A percentile compares a stretch with the other conserved stretches of the same genome.
Evolutionary conservation across 2,113 vertebrate genomes (phyloP).

Genomic region (Stegostoma tigrinum): DNA sequence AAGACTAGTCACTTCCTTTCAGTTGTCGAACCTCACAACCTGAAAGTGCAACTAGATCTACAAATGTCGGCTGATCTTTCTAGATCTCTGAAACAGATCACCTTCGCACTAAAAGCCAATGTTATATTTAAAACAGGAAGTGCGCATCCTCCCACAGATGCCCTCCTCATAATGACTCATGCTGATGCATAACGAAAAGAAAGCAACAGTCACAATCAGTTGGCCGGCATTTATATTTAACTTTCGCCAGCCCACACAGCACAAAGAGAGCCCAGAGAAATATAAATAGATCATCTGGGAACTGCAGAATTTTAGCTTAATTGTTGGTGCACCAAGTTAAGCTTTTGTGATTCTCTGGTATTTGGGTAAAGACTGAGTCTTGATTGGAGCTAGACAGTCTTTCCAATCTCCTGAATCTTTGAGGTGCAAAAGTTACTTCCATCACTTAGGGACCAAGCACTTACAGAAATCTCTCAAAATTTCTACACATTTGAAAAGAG

Average conservation of each 20-base stretch:
- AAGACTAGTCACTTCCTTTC: background rate
- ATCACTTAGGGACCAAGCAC: background rate
- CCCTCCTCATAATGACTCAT: background rate
- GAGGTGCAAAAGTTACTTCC: background rate
- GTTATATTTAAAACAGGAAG: background rate
- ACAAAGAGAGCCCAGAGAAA: background rate
- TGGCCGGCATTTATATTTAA: background rate
- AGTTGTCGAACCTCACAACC: background rate
- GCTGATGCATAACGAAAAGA: conserved; percentile 23
- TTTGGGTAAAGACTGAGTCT: background rate
- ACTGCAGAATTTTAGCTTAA: background rate
- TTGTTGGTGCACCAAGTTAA: background rate
- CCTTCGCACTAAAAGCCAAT: background rate
- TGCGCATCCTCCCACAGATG: background rate
- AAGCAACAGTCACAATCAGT: conserved; percentile 5
- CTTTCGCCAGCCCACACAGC: conserved; percentile 10
- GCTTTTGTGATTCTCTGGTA: background rate
- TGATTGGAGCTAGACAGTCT: background rate
- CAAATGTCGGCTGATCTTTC: background rate
- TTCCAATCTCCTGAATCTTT: background rate
- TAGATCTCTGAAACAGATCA: conserved; percentile 3
- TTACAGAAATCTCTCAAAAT: background rate
- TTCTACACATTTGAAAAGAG: background rate
- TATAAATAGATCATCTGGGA: background rate
- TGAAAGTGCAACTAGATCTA: background rate